Evolutionary conservation across 2,797 vertebrate species (phyloP).

Genomic region (Tolypeutes matacus): DNA sequence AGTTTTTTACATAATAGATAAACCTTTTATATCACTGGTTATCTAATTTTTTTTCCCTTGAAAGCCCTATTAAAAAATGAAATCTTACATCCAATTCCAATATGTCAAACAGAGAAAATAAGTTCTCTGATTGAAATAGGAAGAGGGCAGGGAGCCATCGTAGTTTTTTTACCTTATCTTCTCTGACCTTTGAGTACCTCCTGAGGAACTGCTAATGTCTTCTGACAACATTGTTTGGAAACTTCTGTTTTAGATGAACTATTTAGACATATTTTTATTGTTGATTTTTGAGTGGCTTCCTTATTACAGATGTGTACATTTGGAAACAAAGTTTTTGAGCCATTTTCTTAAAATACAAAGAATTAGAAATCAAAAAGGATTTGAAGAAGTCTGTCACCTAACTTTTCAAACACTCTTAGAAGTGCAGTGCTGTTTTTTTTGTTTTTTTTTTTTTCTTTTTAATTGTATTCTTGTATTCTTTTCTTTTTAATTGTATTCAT

Average conservation of each 20-base stretch:
- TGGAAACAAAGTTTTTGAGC: constrained; percentile 18
- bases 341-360: neutral
- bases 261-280: neutral
- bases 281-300: neutral
- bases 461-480: too few species aligned
- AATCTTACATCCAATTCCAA: neutral
- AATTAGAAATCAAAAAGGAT: neutral
- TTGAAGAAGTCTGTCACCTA: neutral
- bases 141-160: too few species aligned
- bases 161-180: neutral
- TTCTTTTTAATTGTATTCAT: too few species aligned
- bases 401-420: constrained; percentile 13
- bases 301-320: neutral
- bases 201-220: neutral
- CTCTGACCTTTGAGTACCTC: neutral
- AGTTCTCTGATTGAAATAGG: neutral
- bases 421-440: neutral
- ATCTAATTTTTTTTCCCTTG: neutral
- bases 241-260: neutral
- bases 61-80: neutral
- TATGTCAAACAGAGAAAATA: neutral
- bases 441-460: too few species aligned
- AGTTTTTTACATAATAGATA: constrained; percentile 23
- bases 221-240: neutral
- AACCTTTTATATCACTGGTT: neutral